Percentiles rank a stretch among this genome's conserved stretches.
These are phyloP conservation scores for Danionella dracula DNA, from an alignment of 2,797 vertebrate species.

Conservation along the genomic window DNA sequence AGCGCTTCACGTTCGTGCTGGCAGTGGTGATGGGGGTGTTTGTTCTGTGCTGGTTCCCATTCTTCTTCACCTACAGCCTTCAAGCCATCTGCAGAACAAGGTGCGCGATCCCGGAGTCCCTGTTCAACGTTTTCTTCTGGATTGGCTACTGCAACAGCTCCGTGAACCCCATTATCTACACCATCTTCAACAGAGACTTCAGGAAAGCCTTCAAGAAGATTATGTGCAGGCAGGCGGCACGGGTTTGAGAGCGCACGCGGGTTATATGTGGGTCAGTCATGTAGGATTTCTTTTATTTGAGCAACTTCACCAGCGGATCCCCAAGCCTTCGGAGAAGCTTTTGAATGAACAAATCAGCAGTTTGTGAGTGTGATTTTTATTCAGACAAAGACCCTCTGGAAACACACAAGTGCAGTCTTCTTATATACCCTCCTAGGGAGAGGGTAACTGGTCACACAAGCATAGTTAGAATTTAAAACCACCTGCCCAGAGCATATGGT, in stretches of 20 bases:
- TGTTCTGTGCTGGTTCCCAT: conserved; percentile 79
- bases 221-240: conserved; percentile 64
- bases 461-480: too few species aligned
- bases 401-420: too few species aligned
- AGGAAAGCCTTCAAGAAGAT: conserved; percentile 79
- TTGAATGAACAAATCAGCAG: too few species aligned
- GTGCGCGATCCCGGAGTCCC: conserved; percentile 69
- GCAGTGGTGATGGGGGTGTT: conserved; percentile 79
- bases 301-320: too few species aligned
- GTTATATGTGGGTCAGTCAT: conserved; percentile 17
- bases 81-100: conserved; percentile 71
- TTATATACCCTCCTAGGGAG: too few species aligned
- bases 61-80: conserved; percentile 80
- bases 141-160: conserved; percentile 82
- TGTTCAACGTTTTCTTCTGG: conserved; percentile 80
- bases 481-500: too few species aligned
- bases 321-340: too few species aligned
- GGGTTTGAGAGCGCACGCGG: conserved; percentile 45
- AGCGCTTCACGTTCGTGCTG: conserved; percentile 76
- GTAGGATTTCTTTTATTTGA: too few species aligned
- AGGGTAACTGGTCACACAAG: too few species aligned
- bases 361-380: too few species aligned
- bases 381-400: not conserved
- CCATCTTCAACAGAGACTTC: conserved; percentile 79
- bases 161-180: conserved; percentile 79